Evolutionary conservation across 2,797 vertebrate species (phyloP).

Genomic region (Macropodus opercularis): DNA sequence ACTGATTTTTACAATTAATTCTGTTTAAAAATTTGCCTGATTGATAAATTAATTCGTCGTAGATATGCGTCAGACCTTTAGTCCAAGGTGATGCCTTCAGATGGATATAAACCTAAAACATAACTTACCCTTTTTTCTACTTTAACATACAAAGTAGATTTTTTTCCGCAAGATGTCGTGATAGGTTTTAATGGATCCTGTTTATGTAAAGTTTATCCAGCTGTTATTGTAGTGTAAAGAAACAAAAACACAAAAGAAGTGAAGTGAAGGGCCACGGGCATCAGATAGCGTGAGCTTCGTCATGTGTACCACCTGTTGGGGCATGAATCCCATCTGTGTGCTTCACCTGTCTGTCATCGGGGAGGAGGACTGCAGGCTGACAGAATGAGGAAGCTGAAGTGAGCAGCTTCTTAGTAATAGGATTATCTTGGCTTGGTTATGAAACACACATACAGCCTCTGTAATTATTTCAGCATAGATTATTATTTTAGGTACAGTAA

Average conservation of each 20-base stretch:
- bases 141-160: too few relatives aligned
- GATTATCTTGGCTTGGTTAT: slow-evolving; percentile 1
- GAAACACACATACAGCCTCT: slow-evolving; percentile 11
- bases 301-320: slow-evolving; percentile 29
- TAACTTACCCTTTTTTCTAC: too few relatives aligned
- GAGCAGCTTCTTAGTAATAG: slow-evolving; percentile 1
- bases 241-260: slow-evolving; percentile 10
- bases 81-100: too few relatives aligned
- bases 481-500: neutral
- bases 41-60: too few relatives aligned
- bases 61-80: too few relatives aligned
- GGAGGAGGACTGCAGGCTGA: slow-evolving; percentile 15
- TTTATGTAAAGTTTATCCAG: slow-evolving; percentile 13
- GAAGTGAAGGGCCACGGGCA: slow-evolving; percentile 12
- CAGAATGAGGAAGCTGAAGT: slow-evolving; percentile 11
- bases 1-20: too few relatives aligned
- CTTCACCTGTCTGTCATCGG: slow-evolving; percentile 44
- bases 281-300: slow-evolving; percentile 11
- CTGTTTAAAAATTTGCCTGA: too few relatives aligned
- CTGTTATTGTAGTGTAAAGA: neutral
- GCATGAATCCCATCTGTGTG: slow-evolving; percentile 41
- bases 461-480: slow-evolving; percentile 2
- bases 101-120: too few relatives aligned
- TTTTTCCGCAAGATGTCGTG: too few relatives aligned
- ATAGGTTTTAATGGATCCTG: neutral